A percentile compares a stretch with the other conserved stretches of the same genome.
phyloP scores from a whole-genome alignment of 1,140 invertebrate species.

The Phenacoccus solenopsis region DNA sequence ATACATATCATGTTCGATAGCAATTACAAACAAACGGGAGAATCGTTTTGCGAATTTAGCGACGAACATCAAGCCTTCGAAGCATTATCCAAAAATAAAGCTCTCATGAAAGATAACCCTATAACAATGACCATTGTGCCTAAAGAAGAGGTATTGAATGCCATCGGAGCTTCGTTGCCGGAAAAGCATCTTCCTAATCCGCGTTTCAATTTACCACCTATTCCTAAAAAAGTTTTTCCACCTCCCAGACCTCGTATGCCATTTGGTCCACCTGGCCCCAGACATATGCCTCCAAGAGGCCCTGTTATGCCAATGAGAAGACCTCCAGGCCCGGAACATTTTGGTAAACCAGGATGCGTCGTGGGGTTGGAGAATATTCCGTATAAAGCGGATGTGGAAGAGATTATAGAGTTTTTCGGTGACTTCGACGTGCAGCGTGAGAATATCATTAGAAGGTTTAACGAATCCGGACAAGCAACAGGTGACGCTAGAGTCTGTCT shows the following conservation, averaged over 20 bases:
- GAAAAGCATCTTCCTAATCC: not conserved
- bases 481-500: slow-evolving; percentile 82
- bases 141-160: slow-evolving; percentile 36
- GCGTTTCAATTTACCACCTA: not conserved
- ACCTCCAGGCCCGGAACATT: slow-evolving; percentile 39
- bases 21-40: slow-evolving; percentile 54
- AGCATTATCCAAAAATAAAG: slow-evolving; percentile 48
- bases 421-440: slow-evolving; percentile 58
- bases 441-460: slow-evolving; percentile 67
- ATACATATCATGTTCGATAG: slow-evolving; percentile 63
- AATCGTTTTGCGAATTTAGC: slow-evolving; percentile 75
- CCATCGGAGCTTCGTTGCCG: not conserved
- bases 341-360: slow-evolving; percentile 67
- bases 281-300: not conserved
- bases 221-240: not conserved
- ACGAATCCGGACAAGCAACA: slow-evolving; percentile 70
- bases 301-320: not conserved
- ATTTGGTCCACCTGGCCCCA: not conserved
- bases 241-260: not conserved
- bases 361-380: slow-evolving; percentile 73
- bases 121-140: slow-evolving; percentile 52
- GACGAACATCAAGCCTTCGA: slow-evolving; percentile 49
- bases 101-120: slow-evolving; percentile 46
- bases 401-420: slow-evolving; percentile 74
- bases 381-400: slow-evolving; percentile 67